phyloP scores from a whole-genome alignment of 1,140 invertebrate species.

The Phymastichus coffea region DNA sequence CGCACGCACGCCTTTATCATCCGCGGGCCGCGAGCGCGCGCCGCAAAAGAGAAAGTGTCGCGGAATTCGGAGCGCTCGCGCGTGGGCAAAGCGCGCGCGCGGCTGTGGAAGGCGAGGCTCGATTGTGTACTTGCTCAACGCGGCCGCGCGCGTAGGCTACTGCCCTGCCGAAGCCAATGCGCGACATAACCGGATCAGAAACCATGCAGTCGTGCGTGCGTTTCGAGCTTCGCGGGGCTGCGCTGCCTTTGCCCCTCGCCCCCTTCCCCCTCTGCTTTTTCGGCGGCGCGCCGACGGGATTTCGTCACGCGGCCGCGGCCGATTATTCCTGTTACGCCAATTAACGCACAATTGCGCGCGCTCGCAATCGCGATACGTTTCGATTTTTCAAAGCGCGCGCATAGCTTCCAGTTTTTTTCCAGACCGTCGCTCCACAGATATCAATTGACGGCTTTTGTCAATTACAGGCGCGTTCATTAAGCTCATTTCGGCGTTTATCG shows the following conservation, averaged over 20 bases:
- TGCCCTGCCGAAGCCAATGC: slow-evolving; percentile 17
- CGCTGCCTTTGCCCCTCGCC: background rate
- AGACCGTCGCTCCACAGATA: too few relatives aligned
- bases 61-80: slow-evolving; percentile 20
- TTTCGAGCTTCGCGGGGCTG: too few relatives aligned
- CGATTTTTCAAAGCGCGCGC: too few relatives aligned
- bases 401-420: too few relatives aligned
- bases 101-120: slow-evolving; percentile 27
- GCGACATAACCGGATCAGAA: slow-evolving; percentile 56
- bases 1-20: too few relatives aligned
- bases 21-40: too few relatives aligned
- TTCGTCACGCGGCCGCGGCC: background rate
- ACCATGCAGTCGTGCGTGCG: slow-evolving; percentile 56
- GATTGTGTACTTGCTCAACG: background rate
- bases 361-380: slow-evolving; percentile 18
- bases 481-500: too few relatives aligned
- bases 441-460: too few relatives aligned
- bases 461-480: too few relatives aligned
- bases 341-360: slow-evolving; percentile 25
- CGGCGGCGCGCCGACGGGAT: background rate
- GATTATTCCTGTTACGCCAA: slow-evolving; percentile 31
- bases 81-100: slow-evolving; percentile 3
- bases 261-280: too few relatives aligned
- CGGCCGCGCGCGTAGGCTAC: background rate
- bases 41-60: slow-evolving; percentile 19